These are phyloP conservation scores for Tetraodon nigroviridis DNA, from an alignment of 2,113 vertebrate genomes.

Conservation along the genomic window DNA sequence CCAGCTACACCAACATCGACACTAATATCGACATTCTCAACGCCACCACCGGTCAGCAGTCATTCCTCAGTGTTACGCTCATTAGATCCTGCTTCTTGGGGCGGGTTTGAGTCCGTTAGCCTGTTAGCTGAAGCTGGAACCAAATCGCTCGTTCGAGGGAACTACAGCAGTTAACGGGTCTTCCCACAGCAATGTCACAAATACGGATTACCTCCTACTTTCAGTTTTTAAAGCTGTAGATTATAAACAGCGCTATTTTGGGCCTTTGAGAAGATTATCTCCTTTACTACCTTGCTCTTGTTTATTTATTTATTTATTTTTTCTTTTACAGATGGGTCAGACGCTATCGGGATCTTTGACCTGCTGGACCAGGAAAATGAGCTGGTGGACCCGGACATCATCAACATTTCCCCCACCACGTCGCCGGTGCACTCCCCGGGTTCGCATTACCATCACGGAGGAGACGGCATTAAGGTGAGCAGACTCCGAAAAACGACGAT, in stretches of 20 bases:
- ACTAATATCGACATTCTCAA: constrained; percentile 89
- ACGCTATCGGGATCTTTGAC: constrained; percentile 92
- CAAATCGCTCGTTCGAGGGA: constrained; percentile 7
- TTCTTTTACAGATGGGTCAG: constrained; percentile 80
- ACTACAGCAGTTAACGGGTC: constrained; percentile 1
- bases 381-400: constrained; percentile 90
- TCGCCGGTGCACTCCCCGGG: constrained; percentile 94
- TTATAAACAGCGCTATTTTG: too few species aligned
- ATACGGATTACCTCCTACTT: too few species aligned
- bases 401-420: constrained; percentile 90
- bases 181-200: not conserved
- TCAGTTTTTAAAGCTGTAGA: too few species aligned
- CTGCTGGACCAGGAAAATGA: constrained; percentile 88
- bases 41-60: constrained; percentile 82
- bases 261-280: not conserved
- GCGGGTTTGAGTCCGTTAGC: not conserved
- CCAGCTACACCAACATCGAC: constrained; percentile 82
- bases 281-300: not conserved
- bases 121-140: constrained; percentile 7
- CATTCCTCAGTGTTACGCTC: not conserved
- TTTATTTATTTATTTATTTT: not conserved
- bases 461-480: constrained; percentile 90
- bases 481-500: not conserved
- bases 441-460: constrained; percentile 91
- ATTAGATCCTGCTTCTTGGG: not conserved